Evolutionary conservation across 2,888 invertebrate genomes (phyloP), one percentile per base, ranked within the genome.

Genomic region (Drosophila silvestris): DNA sequence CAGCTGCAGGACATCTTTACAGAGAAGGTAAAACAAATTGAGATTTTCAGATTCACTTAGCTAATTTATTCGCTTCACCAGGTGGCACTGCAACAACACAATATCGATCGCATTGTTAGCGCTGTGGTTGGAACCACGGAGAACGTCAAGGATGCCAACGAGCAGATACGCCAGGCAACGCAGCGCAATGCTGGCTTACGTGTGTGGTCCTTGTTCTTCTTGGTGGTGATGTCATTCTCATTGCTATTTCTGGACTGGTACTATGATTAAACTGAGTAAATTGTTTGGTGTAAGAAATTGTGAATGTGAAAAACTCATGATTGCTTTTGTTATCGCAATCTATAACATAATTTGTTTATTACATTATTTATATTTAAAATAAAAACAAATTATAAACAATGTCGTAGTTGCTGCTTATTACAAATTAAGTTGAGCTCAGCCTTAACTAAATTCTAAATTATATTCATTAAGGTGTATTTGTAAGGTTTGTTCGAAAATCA

Each of bases 231-330:
- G 96, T 98, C 99, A 47, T 98, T 99, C 93, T 97, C 98, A 28
- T 94, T 99, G 61, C 94, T 99, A 14, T 99, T 99, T 94, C 95
- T 99, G 62, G 99, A 99, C 94, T 99, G 99, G 99, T 99, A 99
- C 93, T 99, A 99, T 95, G 97, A 97, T 91, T 96, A 94, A 94
- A 63, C 51, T 59, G 35, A 28, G 50, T 60, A 37, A 62, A 64
- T 57, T 66, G 47, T 64, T 65, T 64, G 56, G 58, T 82, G 58
- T 76, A 35, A 47, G n/a, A 54, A n/a, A 54, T 41, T 61, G 50
- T 44, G 22, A 65, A 61, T 32, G 32, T 63, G 28, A 61, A 39
- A 78, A 72, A 77, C 59, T 56, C 61, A 77, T 52, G n/a, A 53
- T 19, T 73, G 61, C 73, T 47, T 81, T 77, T 73, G 79, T 79